A percentile compares a stretch with the other conserved stretches of the same genome.
phyloP scores from a whole-genome alignment of 2,888 invertebrate genomes.

The Pediacus dermestoides region DNA sequence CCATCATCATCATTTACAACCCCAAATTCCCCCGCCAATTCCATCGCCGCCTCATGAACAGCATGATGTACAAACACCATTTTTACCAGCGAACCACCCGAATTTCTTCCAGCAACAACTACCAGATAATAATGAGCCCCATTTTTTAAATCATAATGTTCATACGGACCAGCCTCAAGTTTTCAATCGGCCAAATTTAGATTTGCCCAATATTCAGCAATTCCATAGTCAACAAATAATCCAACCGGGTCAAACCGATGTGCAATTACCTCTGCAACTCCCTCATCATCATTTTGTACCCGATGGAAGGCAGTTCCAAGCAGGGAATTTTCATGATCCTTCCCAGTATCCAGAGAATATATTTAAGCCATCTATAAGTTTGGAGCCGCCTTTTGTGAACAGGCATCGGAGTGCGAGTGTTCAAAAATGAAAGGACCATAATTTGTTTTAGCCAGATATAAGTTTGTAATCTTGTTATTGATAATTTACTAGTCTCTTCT shows the following conservation, averaged over 20 bases:
- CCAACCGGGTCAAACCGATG: conserved; percentile 42
- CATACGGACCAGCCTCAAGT: conserved; percentile 7
- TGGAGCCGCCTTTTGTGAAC: conserved; percentile 34
- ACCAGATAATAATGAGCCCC: conserved; percentile 19
- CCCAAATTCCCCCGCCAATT: conserved; percentile 18
- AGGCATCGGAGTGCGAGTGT: too few species aligned
- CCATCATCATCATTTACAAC: conserved; percentile 20
- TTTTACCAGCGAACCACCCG: conserved; percentile 18
- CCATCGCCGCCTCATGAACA: conserved; percentile 16
- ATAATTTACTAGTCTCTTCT: too few species aligned
- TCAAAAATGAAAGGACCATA: too few species aligned
- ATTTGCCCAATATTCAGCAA: conserved; percentile 15
- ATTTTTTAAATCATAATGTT: conserved; percentile 19
- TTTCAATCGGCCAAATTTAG: conserved; percentile 8
- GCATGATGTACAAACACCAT: conserved; percentile 23
- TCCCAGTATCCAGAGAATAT: conserved; percentile 15
- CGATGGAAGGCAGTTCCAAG: conserved; percentile 21
- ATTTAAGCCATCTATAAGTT: conserved; percentile 34
- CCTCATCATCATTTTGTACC: conserved; percentile 39
- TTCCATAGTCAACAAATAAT: conserved; percentile 25
- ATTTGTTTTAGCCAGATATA: too few species aligned
- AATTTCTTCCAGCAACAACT: conserved; percentile 20
- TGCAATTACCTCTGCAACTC: conserved; percentile 41
- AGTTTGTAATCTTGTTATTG: too few species aligned
- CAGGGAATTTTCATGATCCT: conserved; percentile 16